phyloP scores from a whole-genome alignment of 2,888 invertebrate species.

The Macrophya annulata region DNA sequence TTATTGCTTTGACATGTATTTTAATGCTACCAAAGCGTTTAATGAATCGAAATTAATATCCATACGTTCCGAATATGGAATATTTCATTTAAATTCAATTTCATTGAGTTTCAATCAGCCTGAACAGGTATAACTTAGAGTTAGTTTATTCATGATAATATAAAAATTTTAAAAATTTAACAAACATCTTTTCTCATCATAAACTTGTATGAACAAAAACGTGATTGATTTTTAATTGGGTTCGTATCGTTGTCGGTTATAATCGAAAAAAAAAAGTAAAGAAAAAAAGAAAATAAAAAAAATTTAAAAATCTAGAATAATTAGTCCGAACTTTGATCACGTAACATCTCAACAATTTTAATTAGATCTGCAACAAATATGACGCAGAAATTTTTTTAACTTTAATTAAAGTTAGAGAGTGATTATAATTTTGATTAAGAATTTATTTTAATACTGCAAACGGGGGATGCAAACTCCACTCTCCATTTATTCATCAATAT shows the following conservation, averaged over 20 bases:
- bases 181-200: not conserved
- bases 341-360: not conserved
- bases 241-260: not conserved
- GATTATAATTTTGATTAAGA: not conserved
- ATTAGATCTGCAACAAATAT: not conserved
- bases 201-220: not conserved
- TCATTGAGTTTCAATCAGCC: not conserved
- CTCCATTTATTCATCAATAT: not conserved
- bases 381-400: not conserved
- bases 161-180: not conserved
- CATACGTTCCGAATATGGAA: not conserved
- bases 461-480: no score
- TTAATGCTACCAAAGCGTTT: constrained; percentile 20
- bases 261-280: not conserved
- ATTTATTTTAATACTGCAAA: not conserved
- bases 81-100: not conserved
- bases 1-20: constrained; percentile 9
- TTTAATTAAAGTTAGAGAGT: not conserved
- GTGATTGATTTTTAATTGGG: not conserved
- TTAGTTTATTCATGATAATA: not conserved
- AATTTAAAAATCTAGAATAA: not conserved
- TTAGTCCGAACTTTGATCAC: not conserved
- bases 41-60: constrained; percentile 25
- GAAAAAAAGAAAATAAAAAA: not conserved
- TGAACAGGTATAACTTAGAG: not conserved